Evolutionary conservation across 2,888 invertebrate genomes (phyloP), one percentile per base, ranked within the genome.

Genomic region (Drosophila nigritarsus): DNA sequence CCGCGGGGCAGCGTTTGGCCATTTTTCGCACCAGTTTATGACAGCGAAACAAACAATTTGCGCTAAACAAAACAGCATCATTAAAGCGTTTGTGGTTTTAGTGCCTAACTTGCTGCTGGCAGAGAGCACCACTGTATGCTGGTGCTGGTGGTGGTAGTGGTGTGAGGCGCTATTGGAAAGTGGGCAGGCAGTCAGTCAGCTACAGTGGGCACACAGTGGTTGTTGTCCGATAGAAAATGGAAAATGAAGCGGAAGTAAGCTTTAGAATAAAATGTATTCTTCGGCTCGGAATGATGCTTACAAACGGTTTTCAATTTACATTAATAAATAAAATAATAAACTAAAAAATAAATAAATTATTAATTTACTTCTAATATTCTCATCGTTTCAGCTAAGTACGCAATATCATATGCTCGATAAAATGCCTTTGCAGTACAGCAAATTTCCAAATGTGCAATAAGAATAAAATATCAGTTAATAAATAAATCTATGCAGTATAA

Each of bases 31-130:
- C 88, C 88, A 90, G 90, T 90, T 88, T 88, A 90, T 91, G 91
- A 90, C 90, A 91, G 89, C 87, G 87, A 89, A 88, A 89, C 91
- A 90, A 90, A 90, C 91, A 91, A 90, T 91, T 91, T 90, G 90
- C 84, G 86, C 89, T 86, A 86, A 91, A 87, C 87, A 91, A 87
- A 90, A 91, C 91, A 90, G 91, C 91, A 90, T 90, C 90, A 90
- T 90, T 91, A 91, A 89, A 89, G 82, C 80, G 86, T 87, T 91
- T 91, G 91, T 90, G 91, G 91, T 87, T 91, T 91, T 89, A 86
- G 85, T 89, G 83, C 85, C 75, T 68, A 78, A 65, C 75, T 69
- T 67, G 80, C 71, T 65, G 80, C 66, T 72, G 60, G 74, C 50
- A 49, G 49, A 63, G 81, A 55, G 69, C 36, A 59, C 50, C 29